phyloP scores from a whole-genome alignment of 2,113 vertebrate species.

The Eptesicus fuscus region DNA sequence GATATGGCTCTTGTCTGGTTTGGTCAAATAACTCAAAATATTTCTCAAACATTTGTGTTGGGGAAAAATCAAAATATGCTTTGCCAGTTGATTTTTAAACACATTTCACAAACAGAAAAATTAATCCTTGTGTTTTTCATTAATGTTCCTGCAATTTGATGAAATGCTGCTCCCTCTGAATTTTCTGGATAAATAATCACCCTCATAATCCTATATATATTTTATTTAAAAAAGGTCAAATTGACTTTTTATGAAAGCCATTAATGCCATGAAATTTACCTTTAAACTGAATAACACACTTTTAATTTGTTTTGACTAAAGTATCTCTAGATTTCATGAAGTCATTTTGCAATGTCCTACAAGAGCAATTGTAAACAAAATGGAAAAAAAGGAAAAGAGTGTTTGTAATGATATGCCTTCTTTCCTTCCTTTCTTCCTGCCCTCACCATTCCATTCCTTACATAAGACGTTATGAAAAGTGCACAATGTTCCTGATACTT shows the following conservation, averaged over 20 bases:
- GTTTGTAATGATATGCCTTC: neutral
- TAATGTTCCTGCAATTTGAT: conserved; percentile 40
- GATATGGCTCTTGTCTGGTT: neutral
- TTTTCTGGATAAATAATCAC: conserved; percentile 19
- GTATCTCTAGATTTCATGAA: neutral
- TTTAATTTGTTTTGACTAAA: neutral
- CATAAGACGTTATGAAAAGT: neutral
- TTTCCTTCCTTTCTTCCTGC: neutral
- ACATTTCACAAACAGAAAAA: conserved; percentile 52
- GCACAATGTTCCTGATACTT: neutral
- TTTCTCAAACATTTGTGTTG: conserved; percentile 53
- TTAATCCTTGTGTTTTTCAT: conserved; percentile 44
- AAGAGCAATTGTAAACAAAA: neutral
- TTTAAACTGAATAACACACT: neutral
- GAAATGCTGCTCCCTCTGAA: neutral
- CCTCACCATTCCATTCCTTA: neutral
- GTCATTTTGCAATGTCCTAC: neutral
- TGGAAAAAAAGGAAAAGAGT: neutral
- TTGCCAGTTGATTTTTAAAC: conserved; percentile 39
- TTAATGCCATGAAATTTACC: neutral
- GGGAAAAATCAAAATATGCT: neutral
- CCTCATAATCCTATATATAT: neutral
- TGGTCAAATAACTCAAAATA: conserved; percentile 43
- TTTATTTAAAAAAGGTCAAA: neutral
- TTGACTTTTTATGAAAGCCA: neutral